Conservation (phyloP, 2,888 invertebrate genomes). For the Andrena camellia region DNA sequence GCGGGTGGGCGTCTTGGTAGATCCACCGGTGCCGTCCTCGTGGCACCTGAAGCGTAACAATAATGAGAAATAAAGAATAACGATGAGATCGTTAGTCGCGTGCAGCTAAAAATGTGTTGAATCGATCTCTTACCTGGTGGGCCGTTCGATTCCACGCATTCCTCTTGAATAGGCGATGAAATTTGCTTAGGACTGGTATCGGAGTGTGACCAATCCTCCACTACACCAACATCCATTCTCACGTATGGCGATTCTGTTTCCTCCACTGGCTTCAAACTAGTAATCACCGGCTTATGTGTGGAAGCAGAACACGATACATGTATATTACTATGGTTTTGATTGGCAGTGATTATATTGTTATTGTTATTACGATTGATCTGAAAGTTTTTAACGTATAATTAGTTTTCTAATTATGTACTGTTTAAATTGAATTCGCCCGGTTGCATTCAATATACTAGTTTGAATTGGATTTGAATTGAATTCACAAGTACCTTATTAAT, state of each 20-base stretch:
- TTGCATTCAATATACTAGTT: not conserved
- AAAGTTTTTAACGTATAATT: constrained; percentile 43
- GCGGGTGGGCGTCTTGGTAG: constrained; percentile 86
- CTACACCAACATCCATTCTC: constrained; percentile 81
- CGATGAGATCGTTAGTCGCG: no score
- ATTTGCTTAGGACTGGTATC: constrained; percentile 85
- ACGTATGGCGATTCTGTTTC: constrained; percentile 83
- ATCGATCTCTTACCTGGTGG: constrained; percentile 79
- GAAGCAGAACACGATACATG: constrained; percentile 74
- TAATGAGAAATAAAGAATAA: no score
- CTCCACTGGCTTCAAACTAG: constrained; percentile 83
- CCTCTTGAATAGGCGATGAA: constrained; percentile 81
- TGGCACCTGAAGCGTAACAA: constrained; percentile 67
- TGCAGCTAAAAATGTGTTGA: not conserved
- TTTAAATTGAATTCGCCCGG: not conserved
- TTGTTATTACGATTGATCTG: constrained; percentile 83
- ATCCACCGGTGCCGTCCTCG: constrained; percentile 84
- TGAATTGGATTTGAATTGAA: not conserved
- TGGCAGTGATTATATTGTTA: constrained; percentile 84
- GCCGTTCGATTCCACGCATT: constrained; percentile 85
- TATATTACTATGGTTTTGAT: constrained; percentile 83
- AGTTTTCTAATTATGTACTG: not conserved
- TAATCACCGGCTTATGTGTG: constrained; percentile 80
- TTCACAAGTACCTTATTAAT: constrained; percentile 78
- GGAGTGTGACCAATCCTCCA: constrained; percentile 80